Evolutionary conservation across 2,113 vertebrate genomes (phyloP).

Genomic region (Macquaria ambigua): DNA sequence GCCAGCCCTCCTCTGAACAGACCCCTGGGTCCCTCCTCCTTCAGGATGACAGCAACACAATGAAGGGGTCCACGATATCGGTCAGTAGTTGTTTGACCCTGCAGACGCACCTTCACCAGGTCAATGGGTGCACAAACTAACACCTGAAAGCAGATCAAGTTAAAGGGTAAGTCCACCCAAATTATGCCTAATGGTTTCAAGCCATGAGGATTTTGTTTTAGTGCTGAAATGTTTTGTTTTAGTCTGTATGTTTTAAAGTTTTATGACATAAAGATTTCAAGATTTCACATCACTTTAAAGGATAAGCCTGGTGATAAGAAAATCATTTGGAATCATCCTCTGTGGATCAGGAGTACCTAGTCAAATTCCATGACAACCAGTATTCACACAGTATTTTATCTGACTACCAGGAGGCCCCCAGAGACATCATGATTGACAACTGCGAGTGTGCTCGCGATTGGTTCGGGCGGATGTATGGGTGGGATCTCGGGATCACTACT

Average conservation of each 20-base stretch:
- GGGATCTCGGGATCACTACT: too few relatives aligned
- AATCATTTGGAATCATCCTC: too few relatives aligned
- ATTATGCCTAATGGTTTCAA: not conserved
- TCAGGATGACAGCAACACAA: constrained; percentile 82
- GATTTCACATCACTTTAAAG: not conserved
- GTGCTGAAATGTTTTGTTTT: not conserved
- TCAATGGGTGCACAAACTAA: constrained; percentile 84
- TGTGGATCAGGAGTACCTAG: too few relatives aligned
- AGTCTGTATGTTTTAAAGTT: too few relatives aligned
- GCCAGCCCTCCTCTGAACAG: constrained; percentile 86
- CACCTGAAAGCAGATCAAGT: constrained; percentile 74
- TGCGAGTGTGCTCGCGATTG: too few relatives aligned
- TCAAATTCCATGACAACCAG: too few relatives aligned
- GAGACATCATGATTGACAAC: too few relatives aligned
- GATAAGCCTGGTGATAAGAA: not conserved
- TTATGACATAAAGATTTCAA: not conserved
- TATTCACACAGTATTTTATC: too few relatives aligned
- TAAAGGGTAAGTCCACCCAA: not conserved
- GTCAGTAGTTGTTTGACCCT: constrained; percentile 81
- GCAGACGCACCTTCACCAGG: constrained; percentile 90
- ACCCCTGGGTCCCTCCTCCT: constrained; percentile 82
- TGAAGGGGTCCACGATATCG: constrained; percentile 84
- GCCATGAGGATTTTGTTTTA: not conserved
- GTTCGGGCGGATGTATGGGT: too few relatives aligned
- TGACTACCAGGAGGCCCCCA: too few relatives aligned